These are phyloP conservation scores for Gandaritis pyraliata DNA, from an alignment of 2,888 invertebrate genomes.

Conservation along the genomic window DNA sequence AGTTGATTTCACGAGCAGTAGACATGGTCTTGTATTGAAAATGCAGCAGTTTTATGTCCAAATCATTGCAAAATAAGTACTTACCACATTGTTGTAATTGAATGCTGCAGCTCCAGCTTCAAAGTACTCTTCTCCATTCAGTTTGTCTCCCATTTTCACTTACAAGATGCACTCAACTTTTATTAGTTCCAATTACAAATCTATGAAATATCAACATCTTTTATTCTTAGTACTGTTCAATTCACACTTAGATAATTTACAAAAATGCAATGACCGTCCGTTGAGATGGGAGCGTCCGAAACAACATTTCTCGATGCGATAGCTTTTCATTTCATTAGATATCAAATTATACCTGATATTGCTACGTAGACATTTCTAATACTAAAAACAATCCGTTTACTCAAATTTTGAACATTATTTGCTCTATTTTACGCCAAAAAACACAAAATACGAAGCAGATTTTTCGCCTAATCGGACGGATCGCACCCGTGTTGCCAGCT, in stretches of 20 bases:
- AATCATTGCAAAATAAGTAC: conserved; percentile 44
- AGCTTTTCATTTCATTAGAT: conserved; percentile 12
- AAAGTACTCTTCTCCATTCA: conserved; percentile 77
- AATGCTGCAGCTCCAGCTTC: conserved; percentile 73
- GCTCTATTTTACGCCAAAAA: background rate
- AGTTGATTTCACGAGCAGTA: too few species aligned
- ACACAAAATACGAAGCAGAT: conserved; percentile 11
- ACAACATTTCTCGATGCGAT: conserved; percentile 57
- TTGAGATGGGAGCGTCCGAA: conserved; percentile 66
- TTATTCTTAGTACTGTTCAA: conserved; percentile 42
- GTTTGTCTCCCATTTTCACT: conserved; percentile 73
- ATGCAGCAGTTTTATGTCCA: background rate
- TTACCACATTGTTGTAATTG: conserved; percentile 81
- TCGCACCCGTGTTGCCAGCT: too few species aligned
- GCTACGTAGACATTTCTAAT: conserved; percentile 3
- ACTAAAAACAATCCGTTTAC: conserved; percentile 1
- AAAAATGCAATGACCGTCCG: conserved; percentile 49
- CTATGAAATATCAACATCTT: conserved; percentile 46
- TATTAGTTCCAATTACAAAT: conserved; percentile 51
- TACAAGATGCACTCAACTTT: conserved; percentile 50
- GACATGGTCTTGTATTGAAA: background rate
- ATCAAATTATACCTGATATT: conserved; percentile 1
- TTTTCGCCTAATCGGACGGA: background rate
- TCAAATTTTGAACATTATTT: background rate
- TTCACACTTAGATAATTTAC: conserved; percentile 37